Conservation (phyloP, 2,888 invertebrate species). For the Venustoraphidia nigricollis region DNA sequence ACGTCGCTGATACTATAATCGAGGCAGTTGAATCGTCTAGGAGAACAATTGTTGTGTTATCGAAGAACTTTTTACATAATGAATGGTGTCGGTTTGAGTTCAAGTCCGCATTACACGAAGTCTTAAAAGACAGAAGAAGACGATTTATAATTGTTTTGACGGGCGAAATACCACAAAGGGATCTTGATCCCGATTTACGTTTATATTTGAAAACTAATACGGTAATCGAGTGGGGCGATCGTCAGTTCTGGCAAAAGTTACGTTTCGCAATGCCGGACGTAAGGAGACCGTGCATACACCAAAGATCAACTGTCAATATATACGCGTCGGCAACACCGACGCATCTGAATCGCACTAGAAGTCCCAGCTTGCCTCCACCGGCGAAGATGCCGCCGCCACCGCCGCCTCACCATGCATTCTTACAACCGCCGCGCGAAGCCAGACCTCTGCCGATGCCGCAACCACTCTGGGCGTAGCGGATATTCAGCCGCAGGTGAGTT, state of each 20-base stretch:
- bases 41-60: conserved; percentile 77
- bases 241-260: conserved; percentile 93
- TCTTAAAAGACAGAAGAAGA: conserved; percentile 71
- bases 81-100: conserved; percentile 95
- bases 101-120: conserved; percentile 82
- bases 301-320: conserved; percentile 53
- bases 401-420: conserved; percentile 33
- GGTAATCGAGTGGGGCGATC: conserved; percentile 86
- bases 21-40: conserved; percentile 85
- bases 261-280: conserved; percentile 80
- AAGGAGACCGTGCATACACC: conserved; percentile 43
- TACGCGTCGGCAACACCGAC: conserved; percentile 43
- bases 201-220: conserved; percentile 82
- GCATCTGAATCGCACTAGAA: conserved; percentile 30
- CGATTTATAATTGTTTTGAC: conserved; percentile 80
- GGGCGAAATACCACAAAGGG: conserved; percentile 76
- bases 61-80: conserved; percentile 84
- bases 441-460: conserved; percentile 46
- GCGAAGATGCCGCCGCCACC: conserved; percentile 48
- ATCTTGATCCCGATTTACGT: conserved; percentile 80
- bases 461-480: conserved; percentile 68
- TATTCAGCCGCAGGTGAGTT: conserved; percentile 48
- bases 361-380: conserved; percentile 40
- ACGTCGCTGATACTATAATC: conserved; percentile 82
- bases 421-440: conserved; percentile 28